phyloP scores from a whole-genome alignment of 1,140 invertebrate species.

The Aleiodes sp. region DNA sequence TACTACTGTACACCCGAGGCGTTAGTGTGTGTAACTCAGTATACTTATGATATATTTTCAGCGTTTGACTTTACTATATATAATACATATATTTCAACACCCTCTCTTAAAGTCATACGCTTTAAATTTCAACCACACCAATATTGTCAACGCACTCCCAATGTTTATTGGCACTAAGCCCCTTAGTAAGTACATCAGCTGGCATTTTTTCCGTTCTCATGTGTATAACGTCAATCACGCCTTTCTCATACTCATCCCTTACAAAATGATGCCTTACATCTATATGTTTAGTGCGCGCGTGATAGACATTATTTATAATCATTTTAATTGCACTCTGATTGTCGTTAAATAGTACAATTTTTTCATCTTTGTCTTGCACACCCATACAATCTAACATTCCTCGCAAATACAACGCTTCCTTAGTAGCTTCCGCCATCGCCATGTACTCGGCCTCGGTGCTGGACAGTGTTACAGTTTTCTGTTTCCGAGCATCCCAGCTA shows the following conservation, averaged over 20 bases:
- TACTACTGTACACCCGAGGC: too few species aligned
- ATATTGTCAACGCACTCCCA: too few species aligned
- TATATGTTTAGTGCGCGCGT: conserved; percentile 59
- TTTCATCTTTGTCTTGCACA: conserved; percentile 21
- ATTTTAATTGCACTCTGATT: conserved; percentile 55
- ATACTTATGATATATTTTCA: too few species aligned
- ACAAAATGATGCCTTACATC: conserved; percentile 52
- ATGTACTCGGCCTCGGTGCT: conserved; percentile 63
- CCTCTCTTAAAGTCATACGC: too few species aligned
- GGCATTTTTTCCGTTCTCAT: conserved; percentile 27
- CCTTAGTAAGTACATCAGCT: conserved; percentile 35
- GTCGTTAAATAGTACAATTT: conserved; percentile 40
- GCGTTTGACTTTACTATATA: too few species aligned
- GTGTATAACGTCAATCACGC: conserved; percentile 23
- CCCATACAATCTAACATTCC: conserved; percentile 25
- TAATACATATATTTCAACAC: too few species aligned
- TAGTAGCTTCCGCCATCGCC: conserved; percentile 51
- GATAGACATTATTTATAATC: conserved; percentile 48
- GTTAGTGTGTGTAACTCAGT: too few species aligned
- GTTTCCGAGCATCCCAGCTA: conserved; percentile 65
- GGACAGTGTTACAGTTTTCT: conserved; percentile 62
- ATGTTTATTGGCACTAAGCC: too few species aligned
- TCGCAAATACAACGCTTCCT: conserved; percentile 48
- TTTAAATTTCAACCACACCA: too few species aligned
- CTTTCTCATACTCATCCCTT: conserved; percentile 9